Evolutionary conservation across 2,888 invertebrate genomes (phyloP).

Genomic region (Drosophila maculinotata): DNA sequence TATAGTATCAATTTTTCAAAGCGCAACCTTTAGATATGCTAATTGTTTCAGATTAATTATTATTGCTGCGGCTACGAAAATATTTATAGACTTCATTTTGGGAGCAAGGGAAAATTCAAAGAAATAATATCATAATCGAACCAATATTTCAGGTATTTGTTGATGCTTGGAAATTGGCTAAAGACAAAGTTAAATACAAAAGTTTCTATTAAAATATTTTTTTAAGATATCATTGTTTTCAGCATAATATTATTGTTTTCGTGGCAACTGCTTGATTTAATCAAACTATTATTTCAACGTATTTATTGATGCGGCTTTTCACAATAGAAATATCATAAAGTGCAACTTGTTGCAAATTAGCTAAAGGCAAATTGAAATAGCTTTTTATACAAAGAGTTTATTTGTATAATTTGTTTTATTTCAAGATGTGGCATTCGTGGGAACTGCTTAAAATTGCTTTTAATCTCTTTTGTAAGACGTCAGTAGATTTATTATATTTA

Average conservation of each 20-base stretch:
- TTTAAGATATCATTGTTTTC: no score
- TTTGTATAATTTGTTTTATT: not conserved
- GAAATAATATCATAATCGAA: not conserved
- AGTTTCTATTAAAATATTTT: no score
- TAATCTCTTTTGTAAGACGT: slow-evolving; percentile 21
- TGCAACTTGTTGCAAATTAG: not conserved
- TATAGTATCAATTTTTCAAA: slow-evolving; percentile 24
- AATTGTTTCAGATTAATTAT: slow-evolving; percentile 31
- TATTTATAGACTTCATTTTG: slow-evolving; percentile 3
- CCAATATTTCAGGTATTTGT: no score
- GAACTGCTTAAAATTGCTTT: slow-evolving; percentile 22
- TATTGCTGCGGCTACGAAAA: slow-evolving; percentile 3
- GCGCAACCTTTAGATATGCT: slow-evolving; percentile 30
- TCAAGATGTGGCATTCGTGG: slow-evolving; percentile 13
- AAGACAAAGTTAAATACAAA: no score
- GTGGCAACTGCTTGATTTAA: no score
- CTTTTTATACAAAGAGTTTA: not conserved
- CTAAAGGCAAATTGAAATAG: slow-evolving; percentile 15
- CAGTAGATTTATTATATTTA: slow-evolving; percentile 17
- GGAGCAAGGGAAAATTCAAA: not conserved
- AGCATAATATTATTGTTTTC: no score
- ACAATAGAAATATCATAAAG: not conserved
- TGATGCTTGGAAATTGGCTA: no score
- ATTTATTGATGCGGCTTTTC: not conserved
- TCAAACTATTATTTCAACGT: not conserved